phyloP scores from a whole-genome alignment of 2,888 invertebrate genomes.

The Oxytorus armatus region DNA sequence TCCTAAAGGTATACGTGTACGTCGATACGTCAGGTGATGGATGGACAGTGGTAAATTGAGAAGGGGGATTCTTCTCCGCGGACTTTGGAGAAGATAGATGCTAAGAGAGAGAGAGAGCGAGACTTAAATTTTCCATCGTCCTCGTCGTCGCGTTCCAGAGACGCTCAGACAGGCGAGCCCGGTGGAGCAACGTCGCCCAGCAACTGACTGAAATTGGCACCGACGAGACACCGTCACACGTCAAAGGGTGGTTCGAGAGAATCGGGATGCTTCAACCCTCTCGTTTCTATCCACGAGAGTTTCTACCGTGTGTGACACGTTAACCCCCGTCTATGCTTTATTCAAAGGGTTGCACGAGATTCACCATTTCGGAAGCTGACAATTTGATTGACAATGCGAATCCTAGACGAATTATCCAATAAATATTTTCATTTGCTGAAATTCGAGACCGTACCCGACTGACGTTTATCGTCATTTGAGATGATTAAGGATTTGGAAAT shows the following conservation, averaged over 20 bases:
- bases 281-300: constrained; percentile 23
- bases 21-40: constrained; percentile 54
- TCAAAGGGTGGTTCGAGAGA: neutral
- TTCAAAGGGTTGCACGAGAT: constrained; percentile 53
- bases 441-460: constrained; percentile 15
- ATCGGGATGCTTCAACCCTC: neutral
- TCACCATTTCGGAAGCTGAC: constrained; percentile 37
- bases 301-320: constrained; percentile 40
- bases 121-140: constrained; percentile 77
- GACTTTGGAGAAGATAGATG: constrained; percentile 31
- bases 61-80: constrained; percentile 61
- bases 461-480: constrained; percentile 12
- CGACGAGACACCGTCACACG: constrained; percentile 64
- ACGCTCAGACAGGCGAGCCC: constrained; percentile 73
- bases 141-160: constrained; percentile 71
- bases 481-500: neutral
- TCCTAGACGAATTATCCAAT: constrained; percentile 25
- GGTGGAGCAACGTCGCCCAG: constrained; percentile 56
- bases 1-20: constrained; percentile 24
- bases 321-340: constrained; percentile 60
- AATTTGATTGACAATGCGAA: constrained; percentile 51
- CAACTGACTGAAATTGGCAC: constrained; percentile 66
- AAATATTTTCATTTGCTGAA: constrained; percentile 20
- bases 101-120: constrained; percentile 64
- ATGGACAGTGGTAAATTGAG: constrained; percentile 76